Base-by-base conservation (phyloP, 2,888 invertebrate genomes). In the Ochropleura leucogaster region DNA sequence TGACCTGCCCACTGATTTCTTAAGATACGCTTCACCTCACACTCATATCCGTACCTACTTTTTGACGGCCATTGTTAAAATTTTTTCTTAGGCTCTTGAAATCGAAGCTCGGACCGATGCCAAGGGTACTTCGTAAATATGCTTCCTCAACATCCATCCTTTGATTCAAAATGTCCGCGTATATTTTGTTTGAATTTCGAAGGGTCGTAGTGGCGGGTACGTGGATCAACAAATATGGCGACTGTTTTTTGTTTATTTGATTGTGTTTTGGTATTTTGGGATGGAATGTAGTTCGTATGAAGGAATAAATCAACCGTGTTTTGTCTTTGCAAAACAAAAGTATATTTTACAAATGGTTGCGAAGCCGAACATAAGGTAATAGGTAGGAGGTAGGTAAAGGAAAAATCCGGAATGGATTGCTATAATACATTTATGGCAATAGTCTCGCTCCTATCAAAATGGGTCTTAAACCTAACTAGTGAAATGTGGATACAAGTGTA, bases 61-160 rank as follows among this genome's bases (percentile, higher is more conserved):
- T 7, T 60, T 49, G 59, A 12, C 30, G 10, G 65, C 69, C 44
- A 68, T 84, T 82, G 82, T 84, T 68, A 42, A 62, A 80, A 55
- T 69, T 79, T 71, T 60, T 14, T 57, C 69, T 70, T 16, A 60
- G 49, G 62, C 57, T 66, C 75, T 75, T 68, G 72, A 75, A 62
- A 72, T 80, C 70, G 67, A 74, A 53, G 62, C 16, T 59, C n/a
- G 7, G 20, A 20, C 55, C 46, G 20, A 20, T n/a, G 46, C 40
- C 42, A 42, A 83, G 79, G 18, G 81, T 79, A 62, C 75, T 84
- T 62, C n/a, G 9, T 46, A 64, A 46, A 72, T 49, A 66, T 65
- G 69, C 44, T 67, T 60, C 30, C 63, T 74, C 51, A 20, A 68
- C 42, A 63, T 42, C 47, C 68, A 16, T 72, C 49, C 55, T 74